Base-by-base conservation (phyloP, 2,113 vertebrate species). In the Callipepla squamata region DNA sequence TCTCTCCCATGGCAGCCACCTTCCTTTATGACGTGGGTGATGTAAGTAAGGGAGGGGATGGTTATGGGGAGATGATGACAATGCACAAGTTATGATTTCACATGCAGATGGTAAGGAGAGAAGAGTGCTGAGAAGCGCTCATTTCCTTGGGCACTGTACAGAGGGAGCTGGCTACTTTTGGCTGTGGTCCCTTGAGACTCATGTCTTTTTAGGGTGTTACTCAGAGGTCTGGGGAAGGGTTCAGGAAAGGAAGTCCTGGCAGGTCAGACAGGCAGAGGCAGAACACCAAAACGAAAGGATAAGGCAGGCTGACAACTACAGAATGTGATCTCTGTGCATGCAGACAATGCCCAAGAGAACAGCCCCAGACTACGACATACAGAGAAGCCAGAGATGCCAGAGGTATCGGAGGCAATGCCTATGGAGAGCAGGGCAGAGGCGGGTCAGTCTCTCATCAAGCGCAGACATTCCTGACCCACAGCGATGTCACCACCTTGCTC, bases 281-380 rank as follows among this genome's bases (percentile, higher is more conserved):
- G 91, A 80, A 96, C 72, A 89, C 78, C 82, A 92, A 88, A 70
- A 92, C 19, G 94, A 90, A 90, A 95, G 80, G 63, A 74, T 80
- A 94, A 90, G 96, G 94, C 93, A 97, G 92, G 91, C 89, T 45
- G 84, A 94, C 74, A 89, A 18, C 78, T 87, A 83, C 36, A 93
- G 90, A 95, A 90, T 42, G 9, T 77, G 50, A 86, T 48, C 90
- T 96, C 89, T 92, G 94, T 85, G 96, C 96, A 97, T 96, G 97
- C 97, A 98, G 94, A 97, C 93, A 85, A 88, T 94, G 96, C 97
- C 93, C 86, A 94, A 97, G 97, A 97, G 96, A 97, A 97, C 94
- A 98, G 96, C 95, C 89, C 96, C 97, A 97, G 97, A 97, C 96
- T 92, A 84, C 4, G 74, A 97, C 94, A 98, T 96, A 98, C 94